phyloP scores from a whole-genome alignment of 2,113 vertebrate genomes.

The Patagioenas fasciata region DNA sequence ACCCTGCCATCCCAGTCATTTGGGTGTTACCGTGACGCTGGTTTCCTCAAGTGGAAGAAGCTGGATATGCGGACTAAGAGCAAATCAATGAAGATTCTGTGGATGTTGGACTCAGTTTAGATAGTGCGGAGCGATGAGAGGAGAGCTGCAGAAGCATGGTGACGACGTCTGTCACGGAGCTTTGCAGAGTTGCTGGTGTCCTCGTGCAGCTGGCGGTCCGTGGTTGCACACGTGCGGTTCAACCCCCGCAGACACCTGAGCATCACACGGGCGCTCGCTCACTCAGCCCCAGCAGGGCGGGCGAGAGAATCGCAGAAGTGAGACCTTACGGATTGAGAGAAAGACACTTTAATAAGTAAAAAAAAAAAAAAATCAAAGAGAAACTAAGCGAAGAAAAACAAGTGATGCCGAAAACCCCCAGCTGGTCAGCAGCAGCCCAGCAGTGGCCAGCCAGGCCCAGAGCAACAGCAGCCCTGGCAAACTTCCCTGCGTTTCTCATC shows the following conservation, averaged over 20 bases:
- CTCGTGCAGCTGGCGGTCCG: background rate
- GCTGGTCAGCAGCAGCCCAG: background rate
- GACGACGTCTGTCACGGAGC: too few relatives aligned
- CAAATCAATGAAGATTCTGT: background rate
- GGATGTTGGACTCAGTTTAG: background rate
- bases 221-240: background rate
- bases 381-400: background rate
- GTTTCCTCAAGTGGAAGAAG: background rate
- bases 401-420: background rate
- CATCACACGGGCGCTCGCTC: background rate
- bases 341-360: background rate
- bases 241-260: background rate
- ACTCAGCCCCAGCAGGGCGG: background rate
- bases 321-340: background rate
- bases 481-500: background rate
- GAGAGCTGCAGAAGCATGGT: accelerated
- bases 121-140: background rate
- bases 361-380: background rate
- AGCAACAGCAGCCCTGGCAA: background rate
- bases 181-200: background rate
- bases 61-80: background rate
- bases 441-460: background rate
- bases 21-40: background rate
- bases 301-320: background rate
- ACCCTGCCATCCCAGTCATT: background rate